These are phyloP conservation scores for Drosophila rufa DNA, from an alignment of 1,140 invertebrate species.

Conservation along the genomic window DNA sequence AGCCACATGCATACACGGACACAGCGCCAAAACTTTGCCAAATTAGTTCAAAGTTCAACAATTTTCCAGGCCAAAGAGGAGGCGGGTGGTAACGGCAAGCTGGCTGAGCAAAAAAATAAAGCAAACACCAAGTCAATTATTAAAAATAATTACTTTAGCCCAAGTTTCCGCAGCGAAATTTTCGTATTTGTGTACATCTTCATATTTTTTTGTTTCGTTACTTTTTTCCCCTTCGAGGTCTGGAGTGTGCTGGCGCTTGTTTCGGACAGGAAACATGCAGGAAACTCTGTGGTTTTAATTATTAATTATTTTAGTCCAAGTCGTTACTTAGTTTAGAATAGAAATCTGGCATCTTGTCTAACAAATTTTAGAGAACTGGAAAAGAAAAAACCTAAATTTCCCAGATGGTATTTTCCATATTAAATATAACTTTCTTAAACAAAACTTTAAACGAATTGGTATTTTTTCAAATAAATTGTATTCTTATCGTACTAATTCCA, in stretches of 20 bases:
- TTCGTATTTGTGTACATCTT: slow-evolving; percentile 53
- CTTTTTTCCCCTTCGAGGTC: slow-evolving; percentile 3
- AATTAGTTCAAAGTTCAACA: slow-evolving; percentile 82
- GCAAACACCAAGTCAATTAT: slow-evolving; percentile 73
- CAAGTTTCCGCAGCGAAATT: slow-evolving; percentile 54
- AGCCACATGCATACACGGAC: slow-evolving; percentile 46
- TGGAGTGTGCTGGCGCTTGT: slow-evolving; percentile 25
- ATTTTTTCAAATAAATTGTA: no score
- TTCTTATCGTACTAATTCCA: no score
- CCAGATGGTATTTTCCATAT: no score
- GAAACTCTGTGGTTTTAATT: neutral
- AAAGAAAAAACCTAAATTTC: no score
- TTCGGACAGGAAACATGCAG: slow-evolving; percentile 6
- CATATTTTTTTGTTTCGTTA: slow-evolving; percentile 27
- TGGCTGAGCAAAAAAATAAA: slow-evolving; percentile 25
- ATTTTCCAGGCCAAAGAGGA: slow-evolving; percentile 43
- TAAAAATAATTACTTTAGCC: slow-evolving; percentile 83
- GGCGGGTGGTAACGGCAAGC: slow-evolving; percentile 8
- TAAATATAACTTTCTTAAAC: no score
- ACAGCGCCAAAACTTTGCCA: slow-evolving; percentile 63
- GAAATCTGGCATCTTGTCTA: neutral
- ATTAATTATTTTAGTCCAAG: neutral
- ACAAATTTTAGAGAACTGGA: no score
- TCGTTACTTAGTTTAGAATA: neutral
- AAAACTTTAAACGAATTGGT: no score